These are phyloP conservation scores for Brachyopa scutellaris DNA, from an alignment of 2,888 invertebrate genomes.

Conservation along the genomic window DNA sequence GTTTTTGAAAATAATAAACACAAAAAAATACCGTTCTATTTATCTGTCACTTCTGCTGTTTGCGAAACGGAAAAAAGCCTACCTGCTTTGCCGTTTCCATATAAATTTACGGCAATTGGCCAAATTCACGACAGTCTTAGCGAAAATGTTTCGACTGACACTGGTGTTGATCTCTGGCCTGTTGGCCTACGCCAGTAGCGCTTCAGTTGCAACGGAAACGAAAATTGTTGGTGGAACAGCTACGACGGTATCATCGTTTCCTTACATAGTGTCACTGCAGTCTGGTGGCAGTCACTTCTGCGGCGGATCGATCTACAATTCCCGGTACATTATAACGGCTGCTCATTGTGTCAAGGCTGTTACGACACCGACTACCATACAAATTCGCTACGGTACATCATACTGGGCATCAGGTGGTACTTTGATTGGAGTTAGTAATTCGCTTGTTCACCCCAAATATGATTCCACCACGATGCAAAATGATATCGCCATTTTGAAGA, in stretches of 20 bases:
- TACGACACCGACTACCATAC: slow-evolving; percentile 66
- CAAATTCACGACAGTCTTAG: neutral
- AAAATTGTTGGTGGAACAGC: slow-evolving; percentile 81
- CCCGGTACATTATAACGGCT: slow-evolving; percentile 80
- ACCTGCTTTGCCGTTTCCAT: too few relatives aligned
- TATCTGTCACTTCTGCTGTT: neutral
- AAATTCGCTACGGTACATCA: slow-evolving; percentile 80
- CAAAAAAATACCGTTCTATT: neutral
- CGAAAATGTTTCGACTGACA: slow-evolving; percentile 6
- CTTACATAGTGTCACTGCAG: slow-evolving; percentile 82
- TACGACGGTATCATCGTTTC: slow-evolving; percentile 79
- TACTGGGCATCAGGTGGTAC: slow-evolving; percentile 78
- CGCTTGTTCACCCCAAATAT: slow-evolving; percentile 77
- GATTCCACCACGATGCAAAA: slow-evolving; percentile 77
- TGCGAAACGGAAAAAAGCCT: neutral
- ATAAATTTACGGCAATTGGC: neutral
- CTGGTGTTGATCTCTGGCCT: neutral
- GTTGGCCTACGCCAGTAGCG: slow-evolving; percentile 73
- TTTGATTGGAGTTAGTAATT: slow-evolving; percentile 76
- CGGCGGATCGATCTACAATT: slow-evolving; percentile 81
- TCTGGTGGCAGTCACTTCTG: slow-evolving; percentile 80
- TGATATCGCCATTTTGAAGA: slow-evolving; percentile 81
- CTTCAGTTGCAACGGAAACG: slow-evolving; percentile 75
- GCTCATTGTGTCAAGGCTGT: slow-evolving; percentile 79
- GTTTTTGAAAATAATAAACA: neutral